phyloP scores from a whole-genome alignment of 2,113 vertebrate species.

The Herpailurus yagouaroundi region DNA sequence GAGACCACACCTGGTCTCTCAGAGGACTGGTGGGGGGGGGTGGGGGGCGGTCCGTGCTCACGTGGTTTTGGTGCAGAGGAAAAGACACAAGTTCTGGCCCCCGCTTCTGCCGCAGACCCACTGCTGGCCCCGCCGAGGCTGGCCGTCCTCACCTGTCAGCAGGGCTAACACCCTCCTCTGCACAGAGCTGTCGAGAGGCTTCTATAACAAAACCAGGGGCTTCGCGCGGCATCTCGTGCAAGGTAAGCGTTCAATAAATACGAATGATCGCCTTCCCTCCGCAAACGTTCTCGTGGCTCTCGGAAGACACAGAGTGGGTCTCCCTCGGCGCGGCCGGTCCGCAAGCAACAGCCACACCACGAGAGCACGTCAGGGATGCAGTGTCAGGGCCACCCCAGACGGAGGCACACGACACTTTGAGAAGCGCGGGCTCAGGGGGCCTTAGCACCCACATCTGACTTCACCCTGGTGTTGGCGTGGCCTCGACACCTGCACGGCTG shows the following conservation, averaged over 20 bases:
- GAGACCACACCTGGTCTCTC: accelerated
- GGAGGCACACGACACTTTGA: accelerated
- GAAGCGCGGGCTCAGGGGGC: accelerated
- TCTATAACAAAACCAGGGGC: accelerated
- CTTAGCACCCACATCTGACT: not conserved
- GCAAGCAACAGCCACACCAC: not conserved
- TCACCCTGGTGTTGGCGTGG: accelerated
- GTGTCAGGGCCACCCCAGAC: accelerated
- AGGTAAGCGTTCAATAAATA: accelerated
- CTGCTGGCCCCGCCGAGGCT: not conserved
- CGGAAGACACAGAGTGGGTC: accelerated
- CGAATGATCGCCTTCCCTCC: no score
- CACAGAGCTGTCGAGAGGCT: not conserved
- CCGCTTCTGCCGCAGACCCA: not conserved
- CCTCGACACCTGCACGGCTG: accelerated
- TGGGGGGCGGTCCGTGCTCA: accelerated
- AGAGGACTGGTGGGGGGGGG: no score
- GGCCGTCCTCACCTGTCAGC: not conserved
- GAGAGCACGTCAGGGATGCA: accelerated
- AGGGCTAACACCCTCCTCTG: not conserved
- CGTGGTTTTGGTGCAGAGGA: accelerated
- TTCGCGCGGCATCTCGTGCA: accelerated
- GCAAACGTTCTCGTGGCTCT: accelerated
- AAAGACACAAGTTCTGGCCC: accelerated
- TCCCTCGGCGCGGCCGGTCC: accelerated